These are phyloP conservation scores for Drosophila meridionalis DNA, from an alignment of 2,888 invertebrate species.

Conservation along the genomic window DNA sequence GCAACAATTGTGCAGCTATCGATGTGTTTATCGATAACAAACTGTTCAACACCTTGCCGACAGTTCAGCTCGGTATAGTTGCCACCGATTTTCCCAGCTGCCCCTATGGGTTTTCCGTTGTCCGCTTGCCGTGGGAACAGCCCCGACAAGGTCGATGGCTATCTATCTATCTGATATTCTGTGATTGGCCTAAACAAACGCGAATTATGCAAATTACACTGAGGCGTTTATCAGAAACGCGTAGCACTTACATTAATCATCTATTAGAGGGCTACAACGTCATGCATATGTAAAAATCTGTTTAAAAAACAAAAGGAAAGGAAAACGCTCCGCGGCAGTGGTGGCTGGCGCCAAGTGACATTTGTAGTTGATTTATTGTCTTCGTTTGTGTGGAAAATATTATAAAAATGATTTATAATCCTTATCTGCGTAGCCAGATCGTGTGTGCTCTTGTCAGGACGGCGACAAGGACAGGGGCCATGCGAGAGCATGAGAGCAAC, in stretches of 20 bases:
- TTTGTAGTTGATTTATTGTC: constrained; percentile 73
- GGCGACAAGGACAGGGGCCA: constrained; percentile 31
- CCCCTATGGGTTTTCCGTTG: neutral
- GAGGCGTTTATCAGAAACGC: constrained; percentile 66
- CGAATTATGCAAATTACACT: constrained; percentile 71
- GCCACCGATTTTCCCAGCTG: neutral
- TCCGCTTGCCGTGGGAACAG: constrained; percentile 41
- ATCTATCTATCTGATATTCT: constrained; percentile 17
- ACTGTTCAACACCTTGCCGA: constrained; percentile 13
- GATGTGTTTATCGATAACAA: constrained; percentile 53
- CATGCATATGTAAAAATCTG: constrained; percentile 71
- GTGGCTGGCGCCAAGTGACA: constrained; percentile 75
- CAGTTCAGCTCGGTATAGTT: constrained; percentile 17
- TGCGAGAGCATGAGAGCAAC: constrained; percentile 30
- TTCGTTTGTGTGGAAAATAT: constrained; percentile 70
- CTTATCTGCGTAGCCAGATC: constrained; percentile 70
- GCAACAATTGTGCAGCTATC: constrained; percentile 55
- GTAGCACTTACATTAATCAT: constrained; percentile 73
- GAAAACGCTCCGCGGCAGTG: constrained; percentile 48
- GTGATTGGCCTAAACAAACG: constrained; percentile 37
- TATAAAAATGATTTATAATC: constrained; percentile 78
- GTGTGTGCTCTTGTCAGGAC: constrained; percentile 56
- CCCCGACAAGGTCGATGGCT: constrained; percentile 51
- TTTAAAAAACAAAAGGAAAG: constrained; percentile 32
- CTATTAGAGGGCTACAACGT: constrained; percentile 56